Evolutionary conservation across 2,888 invertebrate species (phyloP), one percentile per base, ranked within the genome.

Genomic region (Plagiodera versicolora): DNA sequence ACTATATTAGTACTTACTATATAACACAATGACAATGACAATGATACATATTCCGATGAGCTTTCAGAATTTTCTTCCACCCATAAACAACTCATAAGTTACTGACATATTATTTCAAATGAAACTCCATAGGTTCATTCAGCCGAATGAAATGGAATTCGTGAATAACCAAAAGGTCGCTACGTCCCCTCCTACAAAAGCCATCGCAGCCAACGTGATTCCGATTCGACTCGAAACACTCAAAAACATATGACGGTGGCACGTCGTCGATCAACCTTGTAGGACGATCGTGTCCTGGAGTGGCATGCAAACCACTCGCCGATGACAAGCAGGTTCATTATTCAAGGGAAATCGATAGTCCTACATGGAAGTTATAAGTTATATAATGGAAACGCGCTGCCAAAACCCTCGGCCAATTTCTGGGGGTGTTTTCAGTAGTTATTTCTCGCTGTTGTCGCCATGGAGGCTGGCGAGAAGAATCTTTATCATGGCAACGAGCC

Each of bases 271-370:
- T 39, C 14, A 14, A 39, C 2, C 20, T 2, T 49, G 30, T 16
- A 20, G 49, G 30, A 39, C 39, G 14, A 11, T 39, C 39, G 2
- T 10, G 14, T 39, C 39, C 4, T 11, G 14, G 39, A 39, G 14
- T 52, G 58, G 47, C 58, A 46, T 47, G 56, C 56, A 59, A 44
- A 45, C 35, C 59, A 52, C 49, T 24, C 56, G 49, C 44, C 57
- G 57, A 56, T 60, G 60, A 63, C 63, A 60, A 56, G 50, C 55
- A 18, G 24, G 57, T 46, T 53, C 49, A 60, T 63, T 62, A 59
- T 63, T 57, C 19, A 24, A 8, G 14, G 39, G 10, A 35, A 52
- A 52, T 39, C 35, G 52, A 39, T 39, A 39, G 39, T 19, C 52
- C 35, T 52, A 28, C 49, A 30, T 39, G 14, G 14, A 39, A 39